Base-by-base conservation (phyloP, 2,797 vertebrate genomes). In the Pseudopleuronectes americanus region DNA sequence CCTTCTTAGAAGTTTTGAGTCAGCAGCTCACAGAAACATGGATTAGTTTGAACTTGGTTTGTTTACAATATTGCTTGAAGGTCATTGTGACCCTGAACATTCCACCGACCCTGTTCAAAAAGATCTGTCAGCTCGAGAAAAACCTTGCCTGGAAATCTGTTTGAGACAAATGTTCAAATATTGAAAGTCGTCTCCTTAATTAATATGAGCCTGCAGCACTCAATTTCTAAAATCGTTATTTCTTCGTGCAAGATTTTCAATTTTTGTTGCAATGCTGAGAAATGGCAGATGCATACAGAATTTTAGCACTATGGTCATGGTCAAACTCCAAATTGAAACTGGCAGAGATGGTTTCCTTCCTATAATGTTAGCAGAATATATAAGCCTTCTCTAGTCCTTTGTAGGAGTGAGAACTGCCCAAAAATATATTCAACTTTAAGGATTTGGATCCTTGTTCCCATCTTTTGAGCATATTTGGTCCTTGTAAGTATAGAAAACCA, bases 401-500 rank as follows among this genome's bases (percentile, higher is more conserved):
- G 4, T 45, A 45, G 14, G 19, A 19, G 43, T 45, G 17, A 45
- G 43, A 45, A 19, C 16, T 17, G 43, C 1, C 54, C 4, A 31
- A 4, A 55, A 17, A 8, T 31, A 26, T 24, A 6, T 49, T 71
- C 5, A 60, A 57, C 26, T 79, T 66, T 68, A 5, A 51, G 16
- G 38, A 56, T 66, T 77, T 75, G 22, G 21, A 26, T 45, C 10
- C 31, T 52, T 51, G 21, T 56, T 64, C 38, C 1, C 23, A 21
- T 76, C 28, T 52, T 53, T 4, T 26, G 19, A 63, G 26, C 61
- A 52, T 38, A 48, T 57, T 64, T 68, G 57, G 61, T 73, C 67
- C 64, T 53, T 9, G 59, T 31, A 61, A 67, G 49, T 59, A 64
- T 41, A 75, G 59, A 69, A 65, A 72, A 17, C 51, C 36, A 72